Conservation (phyloP, 2,797 vertebrate genomes). For the Kryptopterus vitreolus region DNA sequence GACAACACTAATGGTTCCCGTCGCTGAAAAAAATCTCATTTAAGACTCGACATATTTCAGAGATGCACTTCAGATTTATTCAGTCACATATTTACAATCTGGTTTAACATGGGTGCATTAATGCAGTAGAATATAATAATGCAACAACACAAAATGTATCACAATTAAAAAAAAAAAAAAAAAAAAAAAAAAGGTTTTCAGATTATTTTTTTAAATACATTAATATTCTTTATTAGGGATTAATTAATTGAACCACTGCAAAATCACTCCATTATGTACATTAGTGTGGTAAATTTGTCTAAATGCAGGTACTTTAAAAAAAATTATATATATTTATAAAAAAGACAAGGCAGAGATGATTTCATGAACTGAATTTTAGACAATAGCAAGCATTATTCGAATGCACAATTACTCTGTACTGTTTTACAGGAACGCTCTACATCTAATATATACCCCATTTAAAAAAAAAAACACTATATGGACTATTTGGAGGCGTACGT, state of each 20-base stretch:
- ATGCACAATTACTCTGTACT: not conserved
- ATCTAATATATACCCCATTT: not conserved
- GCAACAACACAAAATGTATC: not conserved
- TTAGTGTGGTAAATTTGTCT: not conserved
- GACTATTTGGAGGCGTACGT: no score
- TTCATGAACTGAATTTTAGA: not conserved
- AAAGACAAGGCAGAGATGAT: not conserved
- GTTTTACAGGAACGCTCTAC: not conserved
- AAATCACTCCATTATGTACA: not conserved
- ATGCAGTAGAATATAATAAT: not conserved
- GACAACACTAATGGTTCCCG: not conserved
- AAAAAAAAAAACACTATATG: no score
- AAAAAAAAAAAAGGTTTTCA: not conserved
- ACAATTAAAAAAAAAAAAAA: not conserved
- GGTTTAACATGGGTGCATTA: not conserved
- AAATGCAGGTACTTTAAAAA: no score
- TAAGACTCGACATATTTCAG: not conserved
- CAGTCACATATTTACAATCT: not conserved
- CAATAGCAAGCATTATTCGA: not conserved
- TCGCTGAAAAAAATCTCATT: not conserved
- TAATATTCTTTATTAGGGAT: not conserved
- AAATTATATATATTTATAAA: no score
- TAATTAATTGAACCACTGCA: not conserved
- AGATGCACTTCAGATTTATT: not conserved
- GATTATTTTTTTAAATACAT: slow-evolving; percentile 10